These are phyloP conservation scores for Camptogramma bilineatum DNA, from an alignment of 2,888 invertebrate species.

Conservation along the genomic window DNA sequence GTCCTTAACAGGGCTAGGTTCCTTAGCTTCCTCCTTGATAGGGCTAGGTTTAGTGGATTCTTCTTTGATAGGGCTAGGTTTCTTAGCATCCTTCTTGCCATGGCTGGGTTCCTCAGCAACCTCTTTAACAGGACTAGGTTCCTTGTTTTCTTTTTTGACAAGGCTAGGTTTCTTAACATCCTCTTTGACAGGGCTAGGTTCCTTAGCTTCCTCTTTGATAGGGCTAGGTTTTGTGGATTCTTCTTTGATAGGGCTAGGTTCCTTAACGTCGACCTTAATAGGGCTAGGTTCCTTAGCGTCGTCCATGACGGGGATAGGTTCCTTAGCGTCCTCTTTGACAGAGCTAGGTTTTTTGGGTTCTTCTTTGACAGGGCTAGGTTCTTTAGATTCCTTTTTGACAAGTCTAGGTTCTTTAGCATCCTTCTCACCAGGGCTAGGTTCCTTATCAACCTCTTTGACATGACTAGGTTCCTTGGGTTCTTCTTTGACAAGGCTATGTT, in stretches of 20 bases:
- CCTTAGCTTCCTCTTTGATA: constrained; percentile 21
- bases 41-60: constrained; percentile 16
- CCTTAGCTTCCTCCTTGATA: constrained; percentile 14
- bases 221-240: constrained; percentile 19
- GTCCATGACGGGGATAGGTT: constrained; percentile 18
- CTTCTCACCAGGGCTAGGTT: constrained; percentile 13
- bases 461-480: constrained; percentile 11
- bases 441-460: constrained; percentile 24
- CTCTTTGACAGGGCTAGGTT: constrained; percentile 17
- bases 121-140: constrained; percentile 20
- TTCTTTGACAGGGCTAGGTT: constrained; percentile 17
- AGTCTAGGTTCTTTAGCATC: constrained; percentile 1
- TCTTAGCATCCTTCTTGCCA: constrained; percentile 22
- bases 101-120: constrained; percentile 20
- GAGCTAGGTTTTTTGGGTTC: constrained; percentile 22
- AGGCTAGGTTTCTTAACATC: constrained; percentile 1
- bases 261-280: constrained; percentile 5
- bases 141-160: constrained; percentile 15
- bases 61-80: constrained; percentile 13
- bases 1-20: constrained; percentile 8
- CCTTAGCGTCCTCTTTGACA: constrained; percentile 12
- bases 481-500: constrained; percentile 14
- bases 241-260: constrained; percentile 12
- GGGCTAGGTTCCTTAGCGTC: constrained; percentile 21
- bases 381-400: constrained; percentile 6